Percentiles rank a stretch among this genome's conserved stretches.
Evolutionary conservation across 2,888 invertebrate genomes (phyloP).

Genomic region (Thalpophila matura): DNA sequence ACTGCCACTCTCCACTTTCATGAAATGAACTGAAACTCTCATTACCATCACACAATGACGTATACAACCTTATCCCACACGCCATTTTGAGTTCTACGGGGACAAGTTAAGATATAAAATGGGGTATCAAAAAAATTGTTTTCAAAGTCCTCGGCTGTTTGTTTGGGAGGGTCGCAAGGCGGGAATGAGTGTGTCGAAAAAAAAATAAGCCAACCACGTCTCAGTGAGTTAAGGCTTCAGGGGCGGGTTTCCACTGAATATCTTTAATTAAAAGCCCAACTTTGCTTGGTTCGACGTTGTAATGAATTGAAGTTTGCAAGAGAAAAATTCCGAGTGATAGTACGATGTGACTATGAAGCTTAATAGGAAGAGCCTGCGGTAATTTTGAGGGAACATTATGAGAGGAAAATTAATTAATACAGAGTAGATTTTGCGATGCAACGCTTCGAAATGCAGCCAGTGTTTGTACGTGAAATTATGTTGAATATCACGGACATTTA

Average conservation of each 20-base stretch:
- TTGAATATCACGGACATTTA: conserved; percentile 32
- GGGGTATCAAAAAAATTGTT: conserved; percentile 75
- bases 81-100: conserved; percentile 37
- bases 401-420: conserved; percentile 73
- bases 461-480: conserved; percentile 52
- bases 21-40: conserved; percentile 87
- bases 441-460: conserved; percentile 60
- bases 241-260: conserved; percentile 88
- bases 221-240: conserved; percentile 88
- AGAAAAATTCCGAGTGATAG: conserved; percentile 70
- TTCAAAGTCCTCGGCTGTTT: conserved; percentile 89
- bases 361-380: conserved; percentile 65
- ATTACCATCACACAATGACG: conserved; percentile 66
- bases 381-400: conserved; percentile 64
- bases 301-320: conserved; percentile 84
- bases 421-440: conserved; percentile 65
- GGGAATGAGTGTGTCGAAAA: conserved; percentile 90
- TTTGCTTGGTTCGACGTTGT: conserved; percentile 77
- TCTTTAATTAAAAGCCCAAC: conserved; percentile 89
- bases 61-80: conserved; percentile 58
- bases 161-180: conserved; percentile 91
- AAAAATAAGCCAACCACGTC: conserved; percentile 91
- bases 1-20: conserved; percentile 85
- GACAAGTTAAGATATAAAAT: conserved; percentile 23
- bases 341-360: conserved; percentile 57